Evolutionary conservation across 2,888 invertebrate genomes (phyloP), one percentile per base, ranked within the genome.

Genomic region (Drosophila borealis): DNA sequence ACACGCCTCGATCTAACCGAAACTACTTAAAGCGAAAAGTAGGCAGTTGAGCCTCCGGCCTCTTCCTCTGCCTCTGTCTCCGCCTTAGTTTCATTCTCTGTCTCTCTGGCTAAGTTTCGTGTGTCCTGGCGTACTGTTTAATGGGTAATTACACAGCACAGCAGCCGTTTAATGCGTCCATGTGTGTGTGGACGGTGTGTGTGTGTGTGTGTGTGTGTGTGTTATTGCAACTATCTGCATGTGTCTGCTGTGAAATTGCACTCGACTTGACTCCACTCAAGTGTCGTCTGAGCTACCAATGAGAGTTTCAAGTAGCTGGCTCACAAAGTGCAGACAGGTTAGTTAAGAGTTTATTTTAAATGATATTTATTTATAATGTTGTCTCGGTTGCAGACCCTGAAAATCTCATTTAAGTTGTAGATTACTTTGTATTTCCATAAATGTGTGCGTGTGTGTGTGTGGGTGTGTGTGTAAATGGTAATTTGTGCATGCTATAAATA

Each of bases 101-200:
- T 53, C 64, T 53, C 64, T 65, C 48, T 42, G 62, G 49, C 55
- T 54, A 65, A 54, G 71, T 59, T 75, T 69, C 59, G 53, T 63
- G 39, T 70, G 72, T 78, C 75, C 64, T 68, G 74, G 69, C 67
- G 66, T 68, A 63, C 76, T 77, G 68, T 79, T 87, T 89, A 89
- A 85, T 85, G 84, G 84, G 84, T 89, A 89, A 85, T 85, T 84
- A 84, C 84, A 79, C 87, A 79, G 76, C 76, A 83, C 64, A 82
- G 78, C 80, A 71, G 70, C 70, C 76, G 72, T 86, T 84, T 75
- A 88, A 84, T 88, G 69, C 44, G 65, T 41, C 37, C 55, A 48
- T 39, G 37, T 59, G 36, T 17, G 21, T 46, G 17, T 17, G 17
- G 17, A 17, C 17, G 19, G 39, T 25, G 29, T 75, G 55, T 64